Evolutionary conservation across 2,888 invertebrate species (phyloP).

Genomic region (Lymantria monacha): DNA sequence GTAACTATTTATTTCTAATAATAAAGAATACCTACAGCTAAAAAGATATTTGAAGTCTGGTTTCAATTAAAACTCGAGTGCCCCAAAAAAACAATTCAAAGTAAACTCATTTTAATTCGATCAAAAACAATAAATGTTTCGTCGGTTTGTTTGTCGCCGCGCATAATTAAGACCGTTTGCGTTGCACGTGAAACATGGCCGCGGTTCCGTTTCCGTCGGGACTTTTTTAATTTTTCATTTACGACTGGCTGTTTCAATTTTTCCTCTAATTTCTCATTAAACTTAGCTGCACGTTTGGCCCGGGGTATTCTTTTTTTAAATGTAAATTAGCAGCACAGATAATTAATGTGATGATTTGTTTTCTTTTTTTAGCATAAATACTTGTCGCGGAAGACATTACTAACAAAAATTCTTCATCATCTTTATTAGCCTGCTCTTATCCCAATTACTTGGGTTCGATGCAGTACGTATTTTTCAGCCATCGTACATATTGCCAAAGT

Average conservation of each 20-base stretch:
- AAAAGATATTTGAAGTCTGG: not conserved
- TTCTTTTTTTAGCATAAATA: constrained; percentile 7
- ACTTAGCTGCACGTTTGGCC: constrained; percentile 60
- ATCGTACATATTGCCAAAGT: too few species aligned
- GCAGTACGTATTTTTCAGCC: too few species aligned
- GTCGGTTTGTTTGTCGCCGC: constrained; percentile 53
- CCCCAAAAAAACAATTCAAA: constrained; percentile 10
- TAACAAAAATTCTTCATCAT: too few species aligned
- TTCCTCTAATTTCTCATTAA: constrained; percentile 73
- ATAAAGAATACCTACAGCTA: not conserved
- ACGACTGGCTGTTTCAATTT: constrained; percentile 65
- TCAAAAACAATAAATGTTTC: constrained; percentile 38
- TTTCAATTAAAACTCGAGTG: constrained; percentile 6
- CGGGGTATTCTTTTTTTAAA: constrained; percentile 42
- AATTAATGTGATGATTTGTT: constrained; percentile 45
- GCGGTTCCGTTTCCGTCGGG: constrained; percentile 64
- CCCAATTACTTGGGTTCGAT: too few species aligned
- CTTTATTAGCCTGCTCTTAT: too few species aligned
- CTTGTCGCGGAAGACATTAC: not conserved
- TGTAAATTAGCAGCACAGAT: constrained; percentile 47
- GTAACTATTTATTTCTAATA: too few species aligned
- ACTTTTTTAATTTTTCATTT: constrained; percentile 75
- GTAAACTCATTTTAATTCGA: constrained; percentile 31
- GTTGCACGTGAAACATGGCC: constrained; percentile 60
- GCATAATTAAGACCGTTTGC: constrained; percentile 61